A percentile compares a stretch with the other conserved stretches of the same genome.
Evolutionary conservation across 2,113 vertebrate genomes (phyloP).

Genomic region (Pungitius pungitius): DNA sequence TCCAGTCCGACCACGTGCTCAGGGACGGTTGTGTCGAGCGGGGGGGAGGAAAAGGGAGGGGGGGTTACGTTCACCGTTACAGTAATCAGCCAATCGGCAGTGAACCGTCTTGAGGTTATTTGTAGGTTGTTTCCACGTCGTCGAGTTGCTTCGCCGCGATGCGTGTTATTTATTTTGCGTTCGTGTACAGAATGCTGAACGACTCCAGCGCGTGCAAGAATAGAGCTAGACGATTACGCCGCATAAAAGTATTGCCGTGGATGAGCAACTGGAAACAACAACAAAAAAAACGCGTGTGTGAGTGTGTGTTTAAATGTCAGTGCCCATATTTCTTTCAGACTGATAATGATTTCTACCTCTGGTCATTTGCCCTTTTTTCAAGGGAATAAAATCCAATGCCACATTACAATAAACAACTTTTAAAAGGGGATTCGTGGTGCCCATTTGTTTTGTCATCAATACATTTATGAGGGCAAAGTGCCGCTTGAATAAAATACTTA

Average conservation of each 20-base stretch:
- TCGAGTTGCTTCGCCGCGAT: constrained; percentile 5
- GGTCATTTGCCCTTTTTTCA: constrained; percentile 62
- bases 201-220: constrained; percentile 24
- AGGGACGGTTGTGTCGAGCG: background rate
- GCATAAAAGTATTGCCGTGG: constrained; percentile 24
- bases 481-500: background rate
- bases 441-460: background rate
- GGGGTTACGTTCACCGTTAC: constrained; percentile 14
- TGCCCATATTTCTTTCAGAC: constrained; percentile 50
- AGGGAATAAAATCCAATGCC: constrained; percentile 61
- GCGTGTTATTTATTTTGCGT: constrained; percentile 63
- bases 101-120: constrained; percentile 45
- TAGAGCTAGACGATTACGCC: constrained; percentile 17
- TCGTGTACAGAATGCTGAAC: constrained; percentile 5
- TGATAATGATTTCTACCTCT: constrained; percentile 77
- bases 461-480: background rate
- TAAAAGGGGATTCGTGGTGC: constrained; percentile 24
- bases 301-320: constrained; percentile 9
- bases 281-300: constrained; percentile 3
- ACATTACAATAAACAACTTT: constrained; percentile 74
- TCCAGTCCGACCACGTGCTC: background rate
- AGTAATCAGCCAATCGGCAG: constrained; percentile 46
- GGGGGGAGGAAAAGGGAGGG: background rate
- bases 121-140: constrained; percentile 8
- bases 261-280: constrained; percentile 25